These are phyloP conservation scores for Notodonta dromedarius DNA, from an alignment of 2,888 invertebrate species.

Conservation along the genomic window DNA sequence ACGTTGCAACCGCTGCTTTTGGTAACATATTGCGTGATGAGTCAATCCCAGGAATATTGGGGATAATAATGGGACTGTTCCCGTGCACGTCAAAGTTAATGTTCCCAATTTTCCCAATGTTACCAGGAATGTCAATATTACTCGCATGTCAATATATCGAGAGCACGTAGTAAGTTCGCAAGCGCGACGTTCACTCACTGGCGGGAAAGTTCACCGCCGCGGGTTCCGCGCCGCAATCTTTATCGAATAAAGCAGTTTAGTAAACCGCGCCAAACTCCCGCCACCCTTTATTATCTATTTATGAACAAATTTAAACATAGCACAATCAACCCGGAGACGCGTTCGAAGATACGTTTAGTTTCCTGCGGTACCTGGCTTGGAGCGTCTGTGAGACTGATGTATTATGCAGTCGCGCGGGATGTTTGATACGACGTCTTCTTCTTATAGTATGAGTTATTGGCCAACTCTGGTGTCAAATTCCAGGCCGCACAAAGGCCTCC, in stretches of 20 bases:
- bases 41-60: no score
- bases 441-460: no score
- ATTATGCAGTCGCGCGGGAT: no score
- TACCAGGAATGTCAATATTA: no score
- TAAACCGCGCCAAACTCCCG: conserved; percentile 61
- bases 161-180: conserved; percentile 18
- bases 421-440: no score
- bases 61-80: no score
- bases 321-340: conserved; percentile 34
- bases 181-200: conserved; percentile 21
- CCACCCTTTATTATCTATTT: conserved; percentile 72
- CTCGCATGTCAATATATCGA: conserved; percentile 7
- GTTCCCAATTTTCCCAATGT: no score
- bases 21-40: no score
- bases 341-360: conserved; percentile 45
- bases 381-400: background rate
- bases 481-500: no score
- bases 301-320: conserved; percentile 71
- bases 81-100: no score
- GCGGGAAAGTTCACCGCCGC: conserved; percentile 44
- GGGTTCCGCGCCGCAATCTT: conserved; percentile 61
- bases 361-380: conserved; percentile 34
- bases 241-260: conserved; percentile 75
- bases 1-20: no score
- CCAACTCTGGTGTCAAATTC: no score